Evolutionary conservation across 1,140 invertebrate genomes (phyloP), one percentile per base, ranked within the genome.

Genomic region (Aleiodes sp.): DNA sequence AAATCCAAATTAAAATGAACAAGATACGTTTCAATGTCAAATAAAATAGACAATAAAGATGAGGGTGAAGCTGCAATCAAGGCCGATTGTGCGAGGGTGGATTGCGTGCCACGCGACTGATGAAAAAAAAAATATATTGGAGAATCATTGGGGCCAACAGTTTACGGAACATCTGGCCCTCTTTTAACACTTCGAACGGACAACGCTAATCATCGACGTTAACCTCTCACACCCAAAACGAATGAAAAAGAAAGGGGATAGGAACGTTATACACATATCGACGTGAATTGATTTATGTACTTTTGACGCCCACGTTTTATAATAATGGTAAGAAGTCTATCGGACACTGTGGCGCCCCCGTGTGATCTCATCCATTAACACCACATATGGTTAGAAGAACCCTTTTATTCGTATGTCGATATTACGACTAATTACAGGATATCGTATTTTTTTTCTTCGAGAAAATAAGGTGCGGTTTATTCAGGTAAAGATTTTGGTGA

Each of bases 81-180:
- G 46, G 16, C 16, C 46, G 9, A 52, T 52, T 52, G 46, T 52
- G 21, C 10, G 46, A 52, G 46, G 46, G 46, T 52, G 46, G 39
- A 41, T 41, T 41, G 39, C 39, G 39, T 41, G 46, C 46, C 46
- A 52, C 46, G 24, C 16, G 35, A 24, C 61, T 10, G 33, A 26
- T 28, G 39, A 24, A 16, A 29, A 28, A 31, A 57, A 52, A 73
- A 71, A 78, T 72, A 74, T 75, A 69, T 73, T 76, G 72, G 69
- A 65, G 73, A 76, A 76, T 78, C 70, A 70, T 70, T 68, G 74
- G 68, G 43, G 39, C 21, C 59, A 28, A 21, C 16, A n/a, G 21
- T 12, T 46, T n/a, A 56, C 12, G 33, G 46, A 78, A 78, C 78
- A 79, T 79, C 78, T 79, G 78, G 78, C 76, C 46, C 75, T 1